phyloP scores from a whole-genome alignment of 1,140 invertebrate species.

The Planococcus citri region DNA sequence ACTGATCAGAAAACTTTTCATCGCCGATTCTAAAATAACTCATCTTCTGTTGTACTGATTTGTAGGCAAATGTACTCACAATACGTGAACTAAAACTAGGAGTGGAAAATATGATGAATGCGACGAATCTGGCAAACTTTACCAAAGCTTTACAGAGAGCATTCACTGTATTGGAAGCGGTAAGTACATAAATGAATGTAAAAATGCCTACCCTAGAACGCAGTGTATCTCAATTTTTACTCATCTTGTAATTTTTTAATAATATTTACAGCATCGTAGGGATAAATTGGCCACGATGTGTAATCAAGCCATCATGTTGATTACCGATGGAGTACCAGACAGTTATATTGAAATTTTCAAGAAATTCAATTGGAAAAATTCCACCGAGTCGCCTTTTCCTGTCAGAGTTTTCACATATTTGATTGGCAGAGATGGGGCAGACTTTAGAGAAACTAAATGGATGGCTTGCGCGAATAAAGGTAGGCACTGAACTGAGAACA shows the following conservation, averaged over 20 bases:
- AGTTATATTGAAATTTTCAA: constrained; percentile 85
- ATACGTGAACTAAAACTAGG: constrained; percentile 68
- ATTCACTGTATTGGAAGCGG: constrained; percentile 67
- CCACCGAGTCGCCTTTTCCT: constrained; percentile 47
- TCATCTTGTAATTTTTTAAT: not conserved
- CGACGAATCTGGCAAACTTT: constrained; percentile 88
- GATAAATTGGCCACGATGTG: constrained; percentile 41
- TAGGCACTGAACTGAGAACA: too few relatives aligned
- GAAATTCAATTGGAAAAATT: constrained; percentile 58
- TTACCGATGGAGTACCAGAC: constrained; percentile 93
- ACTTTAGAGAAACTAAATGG: constrained; percentile 76
- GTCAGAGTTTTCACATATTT: constrained; percentile 95
- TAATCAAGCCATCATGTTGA: constrained; percentile 94
- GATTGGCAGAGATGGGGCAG: constrained; percentile 78
- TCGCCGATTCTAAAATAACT: not conserved
- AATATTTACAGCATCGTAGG: constrained; percentile 29
- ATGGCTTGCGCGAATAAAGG: constrained; percentile 93
- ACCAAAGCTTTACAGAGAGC: constrained; percentile 75
- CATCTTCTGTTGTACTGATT: constrained; percentile 24
- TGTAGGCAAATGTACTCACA: constrained; percentile 77
- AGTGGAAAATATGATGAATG: constrained; percentile 56
- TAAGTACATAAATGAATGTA: constrained; percentile 29
- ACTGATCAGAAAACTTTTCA: too few relatives aligned
- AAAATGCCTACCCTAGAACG: too few relatives aligned
- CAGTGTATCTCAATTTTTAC: not conserved